A percentile compares a stretch with the other conserved stretches of the same genome.
phyloP scores from a whole-genome alignment of 1,140 invertebrate genomes.

The Phymorhynchus buccinoides region DNA sequence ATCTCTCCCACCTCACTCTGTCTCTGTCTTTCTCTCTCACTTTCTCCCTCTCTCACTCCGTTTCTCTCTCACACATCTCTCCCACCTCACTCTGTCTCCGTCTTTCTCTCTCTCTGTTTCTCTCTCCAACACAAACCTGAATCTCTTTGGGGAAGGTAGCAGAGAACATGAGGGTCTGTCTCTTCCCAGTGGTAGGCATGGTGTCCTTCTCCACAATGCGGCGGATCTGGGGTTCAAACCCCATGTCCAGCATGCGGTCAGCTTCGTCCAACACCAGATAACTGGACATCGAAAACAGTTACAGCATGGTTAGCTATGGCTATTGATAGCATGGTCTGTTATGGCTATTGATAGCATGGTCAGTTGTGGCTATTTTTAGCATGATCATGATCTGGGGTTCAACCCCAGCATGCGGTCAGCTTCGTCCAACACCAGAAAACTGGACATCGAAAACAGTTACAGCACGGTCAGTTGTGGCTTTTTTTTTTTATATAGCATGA shows the following conservation, averaged over 20 bases:
- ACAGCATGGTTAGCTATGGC: no score
- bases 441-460: conserved; percentile 55
- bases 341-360: no score
- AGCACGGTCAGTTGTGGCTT: no score
- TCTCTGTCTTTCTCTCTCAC: no score
- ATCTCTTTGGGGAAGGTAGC: conserved; percentile 99
- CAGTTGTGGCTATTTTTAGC: no score
- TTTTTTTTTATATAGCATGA: no score
- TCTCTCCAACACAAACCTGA: conserved; percentile 83
- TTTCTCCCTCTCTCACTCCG: no score
- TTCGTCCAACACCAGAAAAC: conserved; percentile 78
- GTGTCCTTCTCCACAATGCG: conserved; percentile 93
- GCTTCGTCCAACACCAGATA: conserved; percentile 79
- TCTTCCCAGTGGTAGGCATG: conserved; percentile 93
- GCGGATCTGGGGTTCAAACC: conserved; percentile 98
- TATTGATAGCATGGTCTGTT: no score
- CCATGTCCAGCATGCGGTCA: conserved; percentile 98
- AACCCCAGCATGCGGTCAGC: conserved; percentile 95
- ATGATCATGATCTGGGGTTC: conserved; percentile 99
- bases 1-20: no score
- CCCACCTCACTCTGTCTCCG: no score
- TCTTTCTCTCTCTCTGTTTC: no score
- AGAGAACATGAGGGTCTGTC: conserved; percentile 99
- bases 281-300: conserved; percentile 58
- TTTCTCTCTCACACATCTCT: no score